These are phyloP conservation scores for Coecobrya sp. DNA, from an alignment of 2,888 invertebrate genomes.

Conservation along the genomic window DNA sequence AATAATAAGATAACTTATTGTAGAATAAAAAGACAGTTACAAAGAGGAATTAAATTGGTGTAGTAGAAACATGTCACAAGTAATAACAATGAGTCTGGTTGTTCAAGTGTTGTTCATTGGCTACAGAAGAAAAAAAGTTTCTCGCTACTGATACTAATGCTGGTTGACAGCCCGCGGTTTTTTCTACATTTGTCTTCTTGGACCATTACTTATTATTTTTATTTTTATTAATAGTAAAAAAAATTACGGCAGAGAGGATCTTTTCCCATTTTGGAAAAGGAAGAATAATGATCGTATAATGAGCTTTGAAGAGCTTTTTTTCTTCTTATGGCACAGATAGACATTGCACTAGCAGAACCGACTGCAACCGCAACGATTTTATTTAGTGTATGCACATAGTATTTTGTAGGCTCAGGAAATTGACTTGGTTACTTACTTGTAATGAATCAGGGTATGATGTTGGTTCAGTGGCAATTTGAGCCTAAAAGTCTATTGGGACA, in stretches of 20 bases:
- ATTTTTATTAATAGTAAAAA: constrained; percentile 27
- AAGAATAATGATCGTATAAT: constrained; percentile 33
- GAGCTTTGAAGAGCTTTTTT: constrained; percentile 45
- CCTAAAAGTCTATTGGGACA: not conserved
- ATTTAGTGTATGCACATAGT: not conserved
- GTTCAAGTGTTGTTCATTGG: not conserved
- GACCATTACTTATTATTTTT: not conserved
- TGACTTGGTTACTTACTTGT: not conserved
- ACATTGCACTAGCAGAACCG: no score
- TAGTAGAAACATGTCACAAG: constrained; percentile 1
- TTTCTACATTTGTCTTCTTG: constrained; percentile 17
- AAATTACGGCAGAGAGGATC: not conserved
- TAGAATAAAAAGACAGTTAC: constrained; percentile 12
- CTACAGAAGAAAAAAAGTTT: not conserved
- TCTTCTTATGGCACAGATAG: not conserved
- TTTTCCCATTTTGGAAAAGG: constrained; percentile 36
- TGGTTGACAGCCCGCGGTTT: constrained; percentile 65
- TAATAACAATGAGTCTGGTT: not conserved
- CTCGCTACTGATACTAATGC: not conserved
- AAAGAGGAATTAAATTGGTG: not conserved
- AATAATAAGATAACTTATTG: constrained; percentile 15
- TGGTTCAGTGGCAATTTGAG: not conserved
- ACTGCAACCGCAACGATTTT: not conserved
- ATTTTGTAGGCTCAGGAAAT: not conserved
- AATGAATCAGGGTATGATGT: not conserved